These are phyloP conservation scores for Elanoides forficatus DNA, from an alignment of 2,113 vertebrate genomes.

Conservation along the genomic window DNA sequence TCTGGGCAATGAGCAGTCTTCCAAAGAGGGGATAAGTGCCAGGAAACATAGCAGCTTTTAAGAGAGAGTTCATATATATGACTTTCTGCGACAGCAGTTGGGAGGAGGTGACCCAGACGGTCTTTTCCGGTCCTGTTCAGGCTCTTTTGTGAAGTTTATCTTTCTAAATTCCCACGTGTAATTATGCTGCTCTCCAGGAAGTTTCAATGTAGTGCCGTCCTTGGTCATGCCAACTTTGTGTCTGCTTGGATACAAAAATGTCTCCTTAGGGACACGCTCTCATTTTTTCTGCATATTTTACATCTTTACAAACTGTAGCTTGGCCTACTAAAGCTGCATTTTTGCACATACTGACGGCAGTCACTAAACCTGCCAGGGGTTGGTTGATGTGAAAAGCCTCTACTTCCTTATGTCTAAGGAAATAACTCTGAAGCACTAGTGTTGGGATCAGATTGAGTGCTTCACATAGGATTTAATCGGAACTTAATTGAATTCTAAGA, in stretches of 20 bases:
- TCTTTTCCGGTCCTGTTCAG: neutral
- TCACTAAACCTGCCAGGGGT: neutral
- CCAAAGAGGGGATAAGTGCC: neutral
- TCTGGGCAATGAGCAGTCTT: neutral
- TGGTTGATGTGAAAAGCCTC: neutral
- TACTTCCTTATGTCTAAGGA: neutral
- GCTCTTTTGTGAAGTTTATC: neutral
- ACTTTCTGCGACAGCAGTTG: neutral
- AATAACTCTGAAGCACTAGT: neutral
- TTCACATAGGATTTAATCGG: neutral
- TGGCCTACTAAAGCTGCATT: neutral
- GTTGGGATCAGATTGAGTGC: neutral
- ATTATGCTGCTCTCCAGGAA: neutral
- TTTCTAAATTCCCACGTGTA: neutral
- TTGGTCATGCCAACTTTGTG: neutral
- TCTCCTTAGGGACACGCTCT: neutral
- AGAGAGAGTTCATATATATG: neutral
- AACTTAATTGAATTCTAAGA: constrained; percentile 8
- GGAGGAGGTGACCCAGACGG: neutral
- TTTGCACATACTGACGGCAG: neutral
- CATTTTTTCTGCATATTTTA: neutral
- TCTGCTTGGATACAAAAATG: neutral
- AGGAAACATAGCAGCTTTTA: neutral
- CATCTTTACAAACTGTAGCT: neutral
- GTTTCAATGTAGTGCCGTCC: accelerated